These are phyloP conservation scores for Cladorhizidae sp. DNA, from an alignment of 37 sponge, comb jelly and placozoan species.

Conservation along the genomic window DNA sequence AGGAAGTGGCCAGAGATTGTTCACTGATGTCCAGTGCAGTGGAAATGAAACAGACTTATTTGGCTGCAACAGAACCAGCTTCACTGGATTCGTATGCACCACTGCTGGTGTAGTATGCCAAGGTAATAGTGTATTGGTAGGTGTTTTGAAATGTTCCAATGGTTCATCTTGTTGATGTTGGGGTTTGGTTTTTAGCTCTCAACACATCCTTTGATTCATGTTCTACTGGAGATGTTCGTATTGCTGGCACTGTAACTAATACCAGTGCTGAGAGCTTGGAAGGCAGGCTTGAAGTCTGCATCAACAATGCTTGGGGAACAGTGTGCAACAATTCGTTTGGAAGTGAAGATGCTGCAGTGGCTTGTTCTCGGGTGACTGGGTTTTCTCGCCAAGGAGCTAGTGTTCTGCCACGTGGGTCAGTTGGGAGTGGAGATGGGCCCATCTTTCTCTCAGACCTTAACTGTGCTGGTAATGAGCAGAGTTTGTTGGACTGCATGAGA, in stretches of 20 bases:
- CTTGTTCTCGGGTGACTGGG: no score
- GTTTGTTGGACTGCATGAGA: constrained; percentile 13
- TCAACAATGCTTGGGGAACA: constrained; percentile 48
- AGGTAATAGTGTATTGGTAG: not conserved
- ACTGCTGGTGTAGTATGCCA: constrained; percentile 24
- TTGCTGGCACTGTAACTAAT: no score
- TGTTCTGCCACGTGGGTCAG: no score
- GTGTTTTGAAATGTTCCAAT: constrained; percentile 13
- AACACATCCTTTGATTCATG: no score
- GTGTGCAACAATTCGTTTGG: constrained; percentile 55
- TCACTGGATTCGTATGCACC: no score
- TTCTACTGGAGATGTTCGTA: no score
- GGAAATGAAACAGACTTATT: constrained; percentile 3
- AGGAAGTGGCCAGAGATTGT: no score
- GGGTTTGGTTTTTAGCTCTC: no score
- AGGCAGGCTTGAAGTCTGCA: constrained; percentile 43
- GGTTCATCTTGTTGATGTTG: constrained; percentile 6
- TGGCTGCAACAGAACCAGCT: not conserved
- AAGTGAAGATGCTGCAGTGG: constrained; percentile 33
- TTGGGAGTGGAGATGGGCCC: constrained; percentile 2
- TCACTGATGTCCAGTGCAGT: constrained; percentile 19
- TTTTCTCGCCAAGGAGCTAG: no score
- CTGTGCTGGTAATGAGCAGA: constrained; percentile 13
- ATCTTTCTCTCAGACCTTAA: constrained; percentile 23
- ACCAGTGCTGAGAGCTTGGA: no score